phyloP scores from a whole-genome alignment of 2,113 vertebrate species.

The Dolichallabes microphthalmus region DNA sequence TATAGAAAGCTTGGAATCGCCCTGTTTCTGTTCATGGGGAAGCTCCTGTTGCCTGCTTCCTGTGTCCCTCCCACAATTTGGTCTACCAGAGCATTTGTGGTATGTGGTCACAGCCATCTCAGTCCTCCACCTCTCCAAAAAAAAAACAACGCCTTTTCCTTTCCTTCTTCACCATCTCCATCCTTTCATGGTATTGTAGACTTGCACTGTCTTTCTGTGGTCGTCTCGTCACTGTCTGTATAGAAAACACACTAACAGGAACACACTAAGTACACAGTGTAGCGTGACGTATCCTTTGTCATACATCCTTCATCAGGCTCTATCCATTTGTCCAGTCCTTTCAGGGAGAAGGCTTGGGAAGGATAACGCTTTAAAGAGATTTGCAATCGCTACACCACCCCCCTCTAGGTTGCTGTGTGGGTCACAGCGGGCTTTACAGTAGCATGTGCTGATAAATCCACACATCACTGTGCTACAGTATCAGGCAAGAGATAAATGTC shows the following conservation, averaged over 20 bases:
- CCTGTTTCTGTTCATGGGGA: conserved; percentile 59
- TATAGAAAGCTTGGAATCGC: conserved; percentile 64
- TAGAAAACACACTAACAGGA: conserved; percentile 24
- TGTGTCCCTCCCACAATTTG: conserved; percentile 60
- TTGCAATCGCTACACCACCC: background rate
- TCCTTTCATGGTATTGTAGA: background rate
- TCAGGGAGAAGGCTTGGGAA: background rate
- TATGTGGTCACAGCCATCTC: conserved; percentile 31
- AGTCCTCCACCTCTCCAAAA: background rate
- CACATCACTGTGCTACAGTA: conserved; percentile 35
- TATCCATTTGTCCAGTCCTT: background rate
- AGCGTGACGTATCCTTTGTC: conserved; percentile 23
- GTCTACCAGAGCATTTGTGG: conserved; percentile 59
- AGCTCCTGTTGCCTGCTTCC: conserved; percentile 67
- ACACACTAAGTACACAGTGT: conserved; percentile 8
- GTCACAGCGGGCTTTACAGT: conserved; percentile 41
- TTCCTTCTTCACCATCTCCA: conserved; percentile 12
- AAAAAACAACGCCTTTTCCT: background rate
- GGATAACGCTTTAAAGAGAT: background rate
- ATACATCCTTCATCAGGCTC: background rate
- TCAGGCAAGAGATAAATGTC: conserved; percentile 41
- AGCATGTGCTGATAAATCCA: conserved; percentile 52
- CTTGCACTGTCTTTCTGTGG: background rate
- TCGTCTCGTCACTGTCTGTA: background rate
- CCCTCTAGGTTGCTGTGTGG: conserved; percentile 33